A percentile compares a stretch with the other conserved stretches of the same genome.
Evolutionary conservation across 2,797 vertebrate species (phyloP).

Genomic region (Remorina albescens): DNA sequence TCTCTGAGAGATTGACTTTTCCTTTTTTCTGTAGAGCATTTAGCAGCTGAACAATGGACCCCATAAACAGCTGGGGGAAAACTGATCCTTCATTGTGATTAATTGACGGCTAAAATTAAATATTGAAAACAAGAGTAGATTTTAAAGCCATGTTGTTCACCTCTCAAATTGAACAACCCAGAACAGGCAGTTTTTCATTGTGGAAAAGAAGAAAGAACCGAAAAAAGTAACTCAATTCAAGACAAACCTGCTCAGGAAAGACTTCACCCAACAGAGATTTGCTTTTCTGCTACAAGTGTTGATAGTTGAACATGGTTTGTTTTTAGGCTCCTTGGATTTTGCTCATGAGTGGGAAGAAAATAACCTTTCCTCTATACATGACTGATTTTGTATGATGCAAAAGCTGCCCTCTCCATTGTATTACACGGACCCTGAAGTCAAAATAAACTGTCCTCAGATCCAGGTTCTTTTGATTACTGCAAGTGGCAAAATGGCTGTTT

Average conservation of each 20-base stretch:
- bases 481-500: slow-evolving; percentile 49
- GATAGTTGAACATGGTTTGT: slow-evolving; percentile 30
- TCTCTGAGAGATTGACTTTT: slow-evolving; percentile 41
- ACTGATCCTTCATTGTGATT: slow-evolving; percentile 54
- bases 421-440: slow-evolving; percentile 17
- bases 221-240: slow-evolving; percentile 32
- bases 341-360: slow-evolving; percentile 15
- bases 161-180: not conserved
- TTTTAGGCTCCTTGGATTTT: slow-evolving; percentile 32
- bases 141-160: slow-evolving; percentile 11
- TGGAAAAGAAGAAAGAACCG: slow-evolving; percentile 15
- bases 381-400: not conserved
- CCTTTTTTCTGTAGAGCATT: slow-evolving; percentile 48
- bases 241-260: slow-evolving; percentile 33
- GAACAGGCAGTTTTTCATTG: not conserved
- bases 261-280: not conserved
- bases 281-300: slow-evolving; percentile 46
- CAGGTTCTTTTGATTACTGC: slow-evolving; percentile 14
- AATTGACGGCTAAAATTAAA: slow-evolving; percentile 40
- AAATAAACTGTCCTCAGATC: slow-evolving; percentile 32
- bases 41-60: slow-evolving; percentile 53
- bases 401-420: not conserved
- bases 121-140: slow-evolving; percentile 21
- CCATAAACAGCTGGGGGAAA: slow-evolving; percentile 31
- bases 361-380: not conserved